A percentile compares a stretch with the other conserved stretches of the same genome.
These are phyloP conservation scores for Noctua janthe DNA, from an alignment of 2,888 invertebrate species.

Conservation along the genomic window DNA sequence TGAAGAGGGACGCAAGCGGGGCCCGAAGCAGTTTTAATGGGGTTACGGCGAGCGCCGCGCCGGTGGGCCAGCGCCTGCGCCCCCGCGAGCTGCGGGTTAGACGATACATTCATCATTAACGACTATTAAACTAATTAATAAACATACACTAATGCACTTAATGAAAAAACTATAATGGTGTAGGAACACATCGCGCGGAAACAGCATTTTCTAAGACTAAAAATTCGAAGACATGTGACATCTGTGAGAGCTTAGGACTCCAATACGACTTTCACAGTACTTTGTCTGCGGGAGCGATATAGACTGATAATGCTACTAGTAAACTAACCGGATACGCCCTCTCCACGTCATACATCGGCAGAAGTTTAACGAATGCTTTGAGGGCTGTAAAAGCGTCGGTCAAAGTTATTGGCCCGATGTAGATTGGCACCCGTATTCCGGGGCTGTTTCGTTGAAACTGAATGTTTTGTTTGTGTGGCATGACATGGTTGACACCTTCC, in stretches of 20 bases:
- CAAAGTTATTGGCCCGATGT: constrained; percentile 14
- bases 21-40: constrained; percentile 88
- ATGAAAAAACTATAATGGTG: not conserved
- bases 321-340: not conserved
- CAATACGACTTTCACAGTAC: not conserved
- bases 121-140: constrained; percentile 49
- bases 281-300: not conserved
- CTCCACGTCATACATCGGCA: not conserved
- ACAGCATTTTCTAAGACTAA: not conserved
- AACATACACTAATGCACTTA: constrained; percentile 1
- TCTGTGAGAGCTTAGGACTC: not conserved
- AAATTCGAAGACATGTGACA: not conserved
- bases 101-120: constrained; percentile 34
- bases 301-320: not conserved
- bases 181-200: not conserved
- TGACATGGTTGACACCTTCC: not conserved
- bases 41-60: constrained; percentile 78
- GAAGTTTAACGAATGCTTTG: not conserved
- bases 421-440: not conserved
- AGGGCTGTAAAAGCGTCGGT: not conserved
- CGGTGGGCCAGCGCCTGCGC: constrained; percentile 53
- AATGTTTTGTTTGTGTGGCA: not conserved
- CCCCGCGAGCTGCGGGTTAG: constrained; percentile 27
- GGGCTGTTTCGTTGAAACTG: not conserved
- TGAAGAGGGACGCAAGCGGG: constrained; percentile 86